These are phyloP conservation scores for Lasioglossum calceatum DNA, from an alignment of 2,888 invertebrate species.

Conservation along the genomic window DNA sequence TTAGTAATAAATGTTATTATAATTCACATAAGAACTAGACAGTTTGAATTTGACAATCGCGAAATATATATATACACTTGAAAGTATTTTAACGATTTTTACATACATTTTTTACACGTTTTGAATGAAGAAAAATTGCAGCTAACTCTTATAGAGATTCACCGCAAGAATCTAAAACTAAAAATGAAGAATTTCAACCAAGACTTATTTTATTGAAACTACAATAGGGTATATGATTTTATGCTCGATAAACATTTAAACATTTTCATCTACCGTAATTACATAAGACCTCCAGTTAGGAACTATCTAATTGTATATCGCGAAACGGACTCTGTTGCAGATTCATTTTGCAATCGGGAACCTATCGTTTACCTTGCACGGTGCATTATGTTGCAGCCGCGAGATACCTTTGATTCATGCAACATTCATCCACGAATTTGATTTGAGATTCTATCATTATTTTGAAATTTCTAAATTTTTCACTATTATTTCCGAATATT, in stretches of 20 bases:
- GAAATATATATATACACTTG: neutral
- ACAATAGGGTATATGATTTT: neutral
- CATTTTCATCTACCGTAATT: neutral
- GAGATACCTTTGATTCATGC: neutral
- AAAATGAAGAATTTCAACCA: neutral
- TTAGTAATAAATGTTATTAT: neutral
- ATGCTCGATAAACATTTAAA: neutral
- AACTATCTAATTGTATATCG: neutral
- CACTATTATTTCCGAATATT: neutral
- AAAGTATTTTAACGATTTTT: neutral
- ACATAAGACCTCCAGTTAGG: neutral
- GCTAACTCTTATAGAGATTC: too few relatives aligned
- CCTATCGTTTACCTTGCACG: neutral
- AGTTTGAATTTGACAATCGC: neutral
- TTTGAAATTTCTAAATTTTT: neutral
- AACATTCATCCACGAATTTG: neutral
- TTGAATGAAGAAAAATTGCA: neutral
- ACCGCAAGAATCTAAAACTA: neutral
- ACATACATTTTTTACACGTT: neutral
- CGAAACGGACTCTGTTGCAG: neutral
- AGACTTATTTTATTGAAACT: neutral
- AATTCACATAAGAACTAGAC: neutral
- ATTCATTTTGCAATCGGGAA: conserved; percentile 15
- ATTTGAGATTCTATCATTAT: neutral
- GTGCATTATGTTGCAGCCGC: neutral